Conservation (phyloP, 2,113 vertebrate genomes). For the Hymenochirus boettgeri region DNA sequence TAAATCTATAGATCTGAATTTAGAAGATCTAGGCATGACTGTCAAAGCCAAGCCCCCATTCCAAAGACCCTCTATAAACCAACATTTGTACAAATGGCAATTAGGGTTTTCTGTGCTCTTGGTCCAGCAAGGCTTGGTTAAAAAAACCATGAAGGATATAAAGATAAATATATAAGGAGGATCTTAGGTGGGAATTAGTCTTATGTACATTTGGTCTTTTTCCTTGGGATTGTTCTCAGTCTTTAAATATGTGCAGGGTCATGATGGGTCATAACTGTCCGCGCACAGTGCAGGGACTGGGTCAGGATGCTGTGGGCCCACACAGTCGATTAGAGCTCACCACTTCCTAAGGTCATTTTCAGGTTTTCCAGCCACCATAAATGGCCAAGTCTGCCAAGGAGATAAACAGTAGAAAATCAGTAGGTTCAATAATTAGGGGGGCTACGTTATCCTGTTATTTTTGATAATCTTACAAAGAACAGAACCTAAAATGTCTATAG, state of each 20-base stretch:
- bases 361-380: conserved; percentile 94
- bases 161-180: conserved; percentile 75
- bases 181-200: conserved; percentile 51
- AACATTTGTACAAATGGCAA: conserved; percentile 60
- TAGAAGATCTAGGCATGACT: conserved; percentile 69
- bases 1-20: conserved; percentile 50
- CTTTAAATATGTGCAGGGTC: no score
- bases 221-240: no score
- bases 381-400: conserved; percentile 89
- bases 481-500: no score
- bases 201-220: conserved; percentile 53
- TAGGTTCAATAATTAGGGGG: no score
- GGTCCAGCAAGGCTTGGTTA: conserved; percentile 88
- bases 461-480: no score
- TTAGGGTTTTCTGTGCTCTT: conserved; percentile 80
- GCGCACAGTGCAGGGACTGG: no score
- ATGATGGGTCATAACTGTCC: no score
- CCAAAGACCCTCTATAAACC: conserved; percentile 63
- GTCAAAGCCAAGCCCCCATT: conserved; percentile 71
- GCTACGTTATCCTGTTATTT: no score
- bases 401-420: conserved; percentile 47
- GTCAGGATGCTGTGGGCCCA: conserved; percentile 92
- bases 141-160: conserved; percentile 60
- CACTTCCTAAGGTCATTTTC: conserved; percentile 91
- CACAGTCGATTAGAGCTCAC: conserved; percentile 83